Conservation (phyloP, 2,888 invertebrate genomes). For the Ephialtes manifestator region DNA sequence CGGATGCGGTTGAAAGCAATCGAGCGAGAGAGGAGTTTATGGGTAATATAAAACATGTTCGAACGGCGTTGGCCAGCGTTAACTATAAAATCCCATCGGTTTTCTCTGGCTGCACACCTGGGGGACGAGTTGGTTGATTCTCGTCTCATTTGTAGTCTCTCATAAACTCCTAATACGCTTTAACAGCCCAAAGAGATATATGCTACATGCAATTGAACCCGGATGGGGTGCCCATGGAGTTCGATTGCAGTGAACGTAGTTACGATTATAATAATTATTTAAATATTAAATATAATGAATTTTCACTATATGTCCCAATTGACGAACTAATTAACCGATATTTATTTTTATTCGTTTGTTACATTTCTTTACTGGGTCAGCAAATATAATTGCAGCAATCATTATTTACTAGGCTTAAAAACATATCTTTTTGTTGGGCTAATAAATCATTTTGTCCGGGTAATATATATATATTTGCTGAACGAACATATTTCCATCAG, state of each 20-base stretch:
- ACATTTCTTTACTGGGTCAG: no score
- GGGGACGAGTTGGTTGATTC: constrained; percentile 26
- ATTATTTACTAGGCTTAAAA: no score
- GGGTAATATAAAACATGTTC: constrained; percentile 54
- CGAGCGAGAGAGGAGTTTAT: constrained; percentile 33
- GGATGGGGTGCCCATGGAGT: not conserved
- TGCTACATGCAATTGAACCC: not conserved
- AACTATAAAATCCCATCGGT: constrained; percentile 48
- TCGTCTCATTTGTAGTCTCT: constrained; percentile 28
- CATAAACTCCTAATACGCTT: constrained; percentile 38
- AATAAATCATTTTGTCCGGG: no score
- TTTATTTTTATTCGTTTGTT: constrained; percentile 22
- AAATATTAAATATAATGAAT: constrained; percentile 19
- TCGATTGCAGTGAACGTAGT: not conserved
- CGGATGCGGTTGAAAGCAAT: constrained; percentile 35
- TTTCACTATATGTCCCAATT: constrained; percentile 9
- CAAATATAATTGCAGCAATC: no score
- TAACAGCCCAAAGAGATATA: constrained; percentile 2
- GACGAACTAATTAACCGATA: not conserved
- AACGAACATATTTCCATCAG: no score
- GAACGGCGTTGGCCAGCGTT: constrained; percentile 39
- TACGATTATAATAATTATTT: constrained; percentile 26
- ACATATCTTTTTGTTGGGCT: no score
- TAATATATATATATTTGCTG: no score
- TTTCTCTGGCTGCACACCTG: constrained; percentile 32